Percentiles rank a stretch among this genome's conserved stretches.
phyloP scores from a whole-genome alignment of 2,797 vertebrate species.

The Gadopsis marmoratus region DNA sequence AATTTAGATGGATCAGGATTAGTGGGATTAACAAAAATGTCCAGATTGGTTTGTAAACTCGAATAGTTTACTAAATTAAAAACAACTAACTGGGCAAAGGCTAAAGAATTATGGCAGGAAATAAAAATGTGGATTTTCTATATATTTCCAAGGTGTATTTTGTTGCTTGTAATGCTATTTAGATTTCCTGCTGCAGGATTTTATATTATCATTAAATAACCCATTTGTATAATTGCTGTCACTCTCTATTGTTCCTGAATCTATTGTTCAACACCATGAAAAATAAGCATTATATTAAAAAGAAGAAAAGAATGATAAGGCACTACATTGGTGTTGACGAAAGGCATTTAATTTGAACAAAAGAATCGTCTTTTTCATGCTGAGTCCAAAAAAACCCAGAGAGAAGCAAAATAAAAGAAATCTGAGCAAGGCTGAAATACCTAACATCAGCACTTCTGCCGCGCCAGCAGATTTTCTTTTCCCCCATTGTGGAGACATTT shows the following conservation, averaged over 20 bases:
- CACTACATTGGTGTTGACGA: conserved; percentile 37
- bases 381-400: conserved; percentile 42
- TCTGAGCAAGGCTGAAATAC: conserved; percentile 67
- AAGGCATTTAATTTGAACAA: conserved; percentile 57
- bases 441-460: conserved; percentile 84
- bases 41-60: conserved; percentile 20
- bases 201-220: conserved; percentile 36
- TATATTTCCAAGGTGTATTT: conserved; percentile 15
- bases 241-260: conserved; percentile 61
- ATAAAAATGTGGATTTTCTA: not conserved
- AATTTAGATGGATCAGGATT: conserved; percentile 45
- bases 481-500: conserved; percentile 83
- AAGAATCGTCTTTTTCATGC: conserved; percentile 59
- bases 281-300: conserved; percentile 51
- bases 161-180: conserved; percentile 16
- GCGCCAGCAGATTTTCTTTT: conserved; percentile 77
- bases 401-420: conserved; percentile 58
- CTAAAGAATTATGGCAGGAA: not conserved
- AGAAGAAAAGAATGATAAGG: conserved; percentile 44
- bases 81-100: conserved; percentile 10
- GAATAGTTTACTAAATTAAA: conserved; percentile 21
- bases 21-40: conserved; percentile 24
- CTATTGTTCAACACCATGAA: conserved; percentile 64
- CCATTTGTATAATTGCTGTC: conserved; percentile 44
- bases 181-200: conserved; percentile 31